Evolutionary conservation across 2,888 invertebrate species (phyloP), one percentile per base, ranked within the genome.

Genomic region (Tuta absoluta): DNA sequence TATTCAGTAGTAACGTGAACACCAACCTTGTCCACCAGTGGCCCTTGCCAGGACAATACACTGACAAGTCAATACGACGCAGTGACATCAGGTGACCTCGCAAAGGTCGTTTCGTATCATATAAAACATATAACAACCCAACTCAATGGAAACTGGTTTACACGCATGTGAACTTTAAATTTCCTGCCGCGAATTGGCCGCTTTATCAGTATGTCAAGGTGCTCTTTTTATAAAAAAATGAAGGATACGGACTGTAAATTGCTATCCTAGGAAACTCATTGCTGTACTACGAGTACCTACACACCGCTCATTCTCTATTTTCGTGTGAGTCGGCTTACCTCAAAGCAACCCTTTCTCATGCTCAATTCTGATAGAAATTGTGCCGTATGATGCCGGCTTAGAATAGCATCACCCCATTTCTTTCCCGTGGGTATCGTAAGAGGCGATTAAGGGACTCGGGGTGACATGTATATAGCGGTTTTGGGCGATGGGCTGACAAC

Each of bases 141-240:
- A 78, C 73, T 79, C 84, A 86, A 83, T 85, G 82, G 69, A 81
- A 85, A 87, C 87, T 73, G 74, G 87, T 87, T 82, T 62, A 61
- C 61, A 45, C 60, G 12, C 51, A 24, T 57, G 65, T 65, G 66
- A 64, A 67, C 67, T 67, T 67, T 62, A 66, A 64, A 66, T 67
- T 67, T 67, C 64, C 68, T 66, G 66, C 56, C 61, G 59, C 58
- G 37, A 19, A 62, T 65, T 67, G 63, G 64, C 45, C 63, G 65
- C 63, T 45, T 2, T 45, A 45, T 45, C 45, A 74, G 69, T 75
- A 53, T 65, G 65, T 65, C 65, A 65, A 65, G 65, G 65, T 23
- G 21, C 12, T 56, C 45, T 45, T 45, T 45, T 45, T 45, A 17
- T 45, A 17, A 45, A 11, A 45, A 17, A 45, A 11, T 17, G n/a